Evolutionary conservation across 2,113 vertebrate genomes (phyloP).

Genomic region (Cepphus grylle): DNA sequence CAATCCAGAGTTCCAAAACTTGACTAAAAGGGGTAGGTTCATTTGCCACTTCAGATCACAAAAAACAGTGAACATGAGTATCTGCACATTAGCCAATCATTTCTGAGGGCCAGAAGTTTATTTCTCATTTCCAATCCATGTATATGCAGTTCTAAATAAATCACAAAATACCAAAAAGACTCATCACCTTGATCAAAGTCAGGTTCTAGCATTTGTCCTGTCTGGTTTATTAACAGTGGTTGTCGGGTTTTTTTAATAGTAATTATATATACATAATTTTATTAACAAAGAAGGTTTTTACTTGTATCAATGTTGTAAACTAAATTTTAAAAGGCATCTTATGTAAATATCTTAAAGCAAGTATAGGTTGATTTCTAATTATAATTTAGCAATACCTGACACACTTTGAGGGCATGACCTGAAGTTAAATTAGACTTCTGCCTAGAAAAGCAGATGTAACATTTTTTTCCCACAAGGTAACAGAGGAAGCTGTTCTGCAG

Average conservation of each 20-base stretch:
- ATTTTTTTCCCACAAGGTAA: accelerated
- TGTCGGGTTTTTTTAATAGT: accelerated
- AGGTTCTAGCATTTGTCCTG: background rate
- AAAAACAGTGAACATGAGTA: background rate
- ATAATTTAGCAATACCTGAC: background rate
- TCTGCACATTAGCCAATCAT: background rate
- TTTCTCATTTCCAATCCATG: background rate
- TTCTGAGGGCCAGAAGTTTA: background rate
- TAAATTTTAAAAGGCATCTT: background rate
- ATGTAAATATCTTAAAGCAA: background rate
- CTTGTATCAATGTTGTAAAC: background rate
- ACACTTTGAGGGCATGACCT: background rate
- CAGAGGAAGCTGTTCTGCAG: background rate
- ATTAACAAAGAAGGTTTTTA: background rate
- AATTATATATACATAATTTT: background rate
- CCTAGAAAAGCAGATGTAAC: background rate
- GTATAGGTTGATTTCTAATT: background rate
- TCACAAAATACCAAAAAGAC: background rate
- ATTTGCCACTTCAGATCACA: background rate
- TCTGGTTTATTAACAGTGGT: background rate
- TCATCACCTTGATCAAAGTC: background rate
- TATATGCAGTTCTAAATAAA: background rate
- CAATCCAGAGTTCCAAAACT: background rate
- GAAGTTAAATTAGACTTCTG: background rate
- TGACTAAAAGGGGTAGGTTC: background rate